Percentiles rank a stretch among this genome's conserved stretches.
phyloP scores from a whole-genome alignment of 2,888 invertebrate species.

The Chrysolina oricalcia region DNA sequence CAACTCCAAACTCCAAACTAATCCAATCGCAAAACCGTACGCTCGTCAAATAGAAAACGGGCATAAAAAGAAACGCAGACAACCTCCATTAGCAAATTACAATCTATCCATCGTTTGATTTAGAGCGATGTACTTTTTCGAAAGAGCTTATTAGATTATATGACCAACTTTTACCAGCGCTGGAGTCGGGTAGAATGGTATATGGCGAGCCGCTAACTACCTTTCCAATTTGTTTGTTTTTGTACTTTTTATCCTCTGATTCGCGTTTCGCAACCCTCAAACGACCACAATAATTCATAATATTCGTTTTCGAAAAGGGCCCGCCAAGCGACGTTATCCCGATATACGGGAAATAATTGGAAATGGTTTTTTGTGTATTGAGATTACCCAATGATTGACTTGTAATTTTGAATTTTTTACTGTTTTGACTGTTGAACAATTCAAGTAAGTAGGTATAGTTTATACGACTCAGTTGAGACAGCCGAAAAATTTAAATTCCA shows the following conservation, averaged over 20 bases:
- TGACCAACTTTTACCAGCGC: constrained; percentile 46
- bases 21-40: constrained; percentile 17
- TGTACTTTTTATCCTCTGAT: constrained; percentile 47
- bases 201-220: constrained; percentile 63
- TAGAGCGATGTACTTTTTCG: constrained; percentile 60
- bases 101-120: constrained; percentile 67
- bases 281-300: constrained; percentile 48
- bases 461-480: no score
- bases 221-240: constrained; percentile 63
- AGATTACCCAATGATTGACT: background rate
- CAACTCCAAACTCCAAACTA: constrained; percentile 3
- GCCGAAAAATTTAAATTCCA: no score
- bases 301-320: constrained; percentile 23
- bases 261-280: constrained; percentile 43
- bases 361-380: background rate
- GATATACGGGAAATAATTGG: background rate
- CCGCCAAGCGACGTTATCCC: background rate
- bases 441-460: no score
- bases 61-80: constrained; percentile 29
- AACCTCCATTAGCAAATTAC: constrained; percentile 68
- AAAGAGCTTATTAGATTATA: constrained; percentile 57
- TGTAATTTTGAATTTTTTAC: no score
- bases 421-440: no score
- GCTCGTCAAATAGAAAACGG: constrained; percentile 21
- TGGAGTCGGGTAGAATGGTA: constrained; percentile 41